Base-by-base conservation (phyloP, 2,113 vertebrate genomes). In the Natator depressus region DNA sequence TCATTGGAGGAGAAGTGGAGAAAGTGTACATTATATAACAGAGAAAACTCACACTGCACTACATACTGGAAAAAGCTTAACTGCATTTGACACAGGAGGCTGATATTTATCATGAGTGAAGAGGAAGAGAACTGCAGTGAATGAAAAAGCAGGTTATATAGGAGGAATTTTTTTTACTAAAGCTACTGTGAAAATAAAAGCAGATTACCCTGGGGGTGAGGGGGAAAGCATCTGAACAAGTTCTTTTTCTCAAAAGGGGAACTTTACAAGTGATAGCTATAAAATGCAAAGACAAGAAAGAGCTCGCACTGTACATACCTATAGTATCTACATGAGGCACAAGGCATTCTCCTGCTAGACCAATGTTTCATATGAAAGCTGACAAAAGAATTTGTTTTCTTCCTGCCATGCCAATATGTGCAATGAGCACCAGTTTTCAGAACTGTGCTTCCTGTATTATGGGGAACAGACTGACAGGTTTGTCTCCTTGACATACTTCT, bases 401-500 rank as follows among this genome's bases (percentile, higher is more conserved):
- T 89, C 54, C 78, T 78, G 57, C 29, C 29, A 65, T 8, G 57
- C 46, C 57, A 42, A 80, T 42, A 79, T 53, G 54, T 76, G 92
- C 50, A 93, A 93, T 11, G 80, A 51, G 42, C 12, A 53, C 5
- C 83, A 53, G 57, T 51, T 89, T 24, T 57, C 46, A 93, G 42
- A 57, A 78, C 57, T 81, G 38, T 14, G 35, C 79, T 96, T 89
- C 87, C 85, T 91, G 76, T 27, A 35, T 89, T 91, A 92, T 83
- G 54, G 92, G 76, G 87, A 94, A 91, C 22, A 85, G 69, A 54
- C 50, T 47, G 53, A 84, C 72, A 89, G 57, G 31, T 93, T 87
- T 93, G 76, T 94, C 91, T 95, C 95, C 88, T 91, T 95, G 95
- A 96, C 93, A 93, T 90, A 95, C 69, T 90, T 96, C 80, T 49